Conservation (phyloP, 2,113 vertebrate species). For the Oreocharis arfaki region DNA sequence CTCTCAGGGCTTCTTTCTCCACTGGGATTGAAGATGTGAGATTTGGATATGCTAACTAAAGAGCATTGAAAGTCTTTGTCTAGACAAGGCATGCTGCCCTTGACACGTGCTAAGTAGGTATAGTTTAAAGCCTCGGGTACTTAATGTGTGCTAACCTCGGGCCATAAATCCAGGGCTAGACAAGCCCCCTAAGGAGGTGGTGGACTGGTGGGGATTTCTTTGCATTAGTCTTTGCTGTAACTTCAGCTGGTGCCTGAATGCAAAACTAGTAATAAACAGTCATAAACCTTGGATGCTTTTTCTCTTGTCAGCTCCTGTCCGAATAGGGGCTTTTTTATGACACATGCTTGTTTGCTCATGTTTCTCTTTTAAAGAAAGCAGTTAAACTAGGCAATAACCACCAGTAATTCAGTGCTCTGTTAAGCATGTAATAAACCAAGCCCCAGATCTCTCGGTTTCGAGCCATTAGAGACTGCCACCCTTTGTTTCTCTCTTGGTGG, state of each 20-base stretch:
- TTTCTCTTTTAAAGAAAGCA: slow-evolving; percentile 44
- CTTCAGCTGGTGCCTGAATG: not conserved
- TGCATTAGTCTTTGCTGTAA: not conserved
- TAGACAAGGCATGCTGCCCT: not conserved
- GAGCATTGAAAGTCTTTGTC: not conserved
- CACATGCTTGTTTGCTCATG: slow-evolving; percentile 35
- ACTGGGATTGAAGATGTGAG: not conserved
- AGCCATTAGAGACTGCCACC: not conserved
- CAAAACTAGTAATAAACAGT: not conserved
- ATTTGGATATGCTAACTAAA: not conserved
- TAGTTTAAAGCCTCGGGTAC: not conserved
- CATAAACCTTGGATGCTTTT: not conserved
- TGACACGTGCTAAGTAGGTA: not conserved
- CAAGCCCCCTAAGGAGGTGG: not conserved
- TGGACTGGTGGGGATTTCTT: slow-evolving; percentile 8
- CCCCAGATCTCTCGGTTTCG: not conserved
- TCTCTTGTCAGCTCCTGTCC: slow-evolving; percentile 44
- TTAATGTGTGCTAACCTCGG: not conserved
- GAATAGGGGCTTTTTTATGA: slow-evolving; percentile 41
- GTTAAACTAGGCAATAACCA: slow-evolving; percentile 44
- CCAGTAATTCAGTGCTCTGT: slow-evolving; percentile 47
- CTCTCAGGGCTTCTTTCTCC: not conserved
- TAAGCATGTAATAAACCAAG: slow-evolving; percentile 55
- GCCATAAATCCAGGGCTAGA: slow-evolving; percentile 19
- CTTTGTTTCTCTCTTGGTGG: not conserved